These are phyloP conservation scores for Heterodera schachtii DNA, from an alignment of 1,140 invertebrate species.

Conservation along the genomic window DNA sequence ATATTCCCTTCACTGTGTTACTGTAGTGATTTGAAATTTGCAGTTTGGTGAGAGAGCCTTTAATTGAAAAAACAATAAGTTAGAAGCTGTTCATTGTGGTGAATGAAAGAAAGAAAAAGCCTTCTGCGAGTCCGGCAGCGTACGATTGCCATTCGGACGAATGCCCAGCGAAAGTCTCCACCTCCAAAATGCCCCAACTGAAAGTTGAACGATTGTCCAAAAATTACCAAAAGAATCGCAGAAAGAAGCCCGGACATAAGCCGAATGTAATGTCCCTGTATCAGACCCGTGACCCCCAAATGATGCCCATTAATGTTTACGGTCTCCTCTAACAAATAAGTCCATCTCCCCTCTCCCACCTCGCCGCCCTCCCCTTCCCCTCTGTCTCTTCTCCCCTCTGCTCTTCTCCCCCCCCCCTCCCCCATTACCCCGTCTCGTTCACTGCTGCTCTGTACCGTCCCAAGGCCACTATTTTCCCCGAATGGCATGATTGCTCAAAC, in stretches of 20 bases:
- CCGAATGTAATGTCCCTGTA: too few relatives aligned
- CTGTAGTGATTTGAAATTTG: slow-evolving; percentile 61
- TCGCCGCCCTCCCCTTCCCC: slow-evolving; percentile 11
- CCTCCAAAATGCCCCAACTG: slow-evolving; percentile 62
- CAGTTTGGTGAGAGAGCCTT: slow-evolving; percentile 54
- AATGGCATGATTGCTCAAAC: not conserved
- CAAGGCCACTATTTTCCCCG: slow-evolving; percentile 47
- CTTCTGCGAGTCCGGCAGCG: slow-evolving; percentile 63
- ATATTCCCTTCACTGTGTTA: slow-evolving; percentile 57
- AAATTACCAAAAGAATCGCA: not conserved
- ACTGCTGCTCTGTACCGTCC: slow-evolving; percentile 60
- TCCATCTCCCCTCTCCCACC: not conserved
- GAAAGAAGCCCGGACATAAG: too few relatives aligned
- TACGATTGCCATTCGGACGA: slow-evolving; percentile 60
- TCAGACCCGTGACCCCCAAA: not conserved
- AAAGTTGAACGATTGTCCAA: slow-evolving; percentile 26
- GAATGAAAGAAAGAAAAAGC: slow-evolving; percentile 26
- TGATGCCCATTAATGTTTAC: slow-evolving; percentile 4
- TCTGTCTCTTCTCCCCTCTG: too few relatives aligned
- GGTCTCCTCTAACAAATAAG: not conserved
- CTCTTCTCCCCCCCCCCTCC: not conserved
- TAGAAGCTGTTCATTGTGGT: too few relatives aligned
- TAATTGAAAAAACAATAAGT: slow-evolving; percentile 14
- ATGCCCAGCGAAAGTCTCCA: slow-evolving; percentile 58
- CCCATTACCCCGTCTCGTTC: slow-evolving; percentile 55